These are phyloP conservation scores for Notamacropus eugenii DNA, from an alignment of 2,797 vertebrate genomes.

Conservation along the genomic window DNA sequence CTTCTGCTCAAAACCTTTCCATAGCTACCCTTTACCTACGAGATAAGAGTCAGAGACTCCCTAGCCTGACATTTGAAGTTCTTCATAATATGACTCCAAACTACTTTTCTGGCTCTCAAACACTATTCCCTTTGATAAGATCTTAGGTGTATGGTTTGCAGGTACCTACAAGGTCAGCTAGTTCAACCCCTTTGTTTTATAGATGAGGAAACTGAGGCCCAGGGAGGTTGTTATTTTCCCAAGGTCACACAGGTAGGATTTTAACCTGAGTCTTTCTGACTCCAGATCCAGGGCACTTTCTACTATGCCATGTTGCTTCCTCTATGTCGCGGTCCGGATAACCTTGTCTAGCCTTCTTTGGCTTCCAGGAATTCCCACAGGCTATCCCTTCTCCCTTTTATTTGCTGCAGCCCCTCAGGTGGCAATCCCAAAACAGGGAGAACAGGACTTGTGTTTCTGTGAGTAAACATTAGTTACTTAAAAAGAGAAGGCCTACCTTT, in stretches of 20 bases:
- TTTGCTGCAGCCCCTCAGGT: not conserved
- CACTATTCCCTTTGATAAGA: not conserved
- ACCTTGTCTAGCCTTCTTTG: not conserved
- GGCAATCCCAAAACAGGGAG: not conserved
- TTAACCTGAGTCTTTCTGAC: not conserved
- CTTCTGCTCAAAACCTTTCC: not conserved
- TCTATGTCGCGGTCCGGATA: not conserved
- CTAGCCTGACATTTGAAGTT: not conserved
- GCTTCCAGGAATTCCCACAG: not conserved
- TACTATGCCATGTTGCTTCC: not conserved
- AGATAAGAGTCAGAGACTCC: not conserved
- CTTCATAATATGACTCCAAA: not conserved
- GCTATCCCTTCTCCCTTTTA: not conserved
- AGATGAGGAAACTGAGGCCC: not conserved
- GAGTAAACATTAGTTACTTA: not conserved
- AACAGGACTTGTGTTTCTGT: not conserved
- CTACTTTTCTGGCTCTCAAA: not conserved
- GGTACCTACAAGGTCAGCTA: not conserved
- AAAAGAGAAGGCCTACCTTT: not conserved
- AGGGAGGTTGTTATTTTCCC: not conserved
- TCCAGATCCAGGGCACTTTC: not conserved
- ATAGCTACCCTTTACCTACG: not conserved
- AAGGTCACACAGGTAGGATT: not conserved
- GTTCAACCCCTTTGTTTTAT: not conserved
- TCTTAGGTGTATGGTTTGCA: not conserved